phyloP scores from a whole-genome alignment of 2,113 vertebrate genomes.

The Girardinichthys multiradiatus region DNA sequence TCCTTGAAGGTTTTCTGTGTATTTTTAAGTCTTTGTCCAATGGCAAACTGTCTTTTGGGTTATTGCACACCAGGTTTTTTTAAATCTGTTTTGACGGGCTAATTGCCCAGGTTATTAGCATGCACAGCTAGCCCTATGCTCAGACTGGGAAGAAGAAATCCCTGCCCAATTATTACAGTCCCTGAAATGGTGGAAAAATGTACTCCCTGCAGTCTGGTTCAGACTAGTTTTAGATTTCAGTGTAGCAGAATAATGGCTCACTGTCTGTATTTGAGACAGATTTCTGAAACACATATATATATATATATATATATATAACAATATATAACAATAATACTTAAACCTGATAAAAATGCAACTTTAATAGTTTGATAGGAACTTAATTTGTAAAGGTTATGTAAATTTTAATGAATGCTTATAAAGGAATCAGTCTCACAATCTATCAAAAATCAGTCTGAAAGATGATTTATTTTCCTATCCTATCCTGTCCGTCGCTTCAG shows the following conservation, averaged over 20 bases:
- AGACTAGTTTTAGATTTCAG: constrained; percentile 46
- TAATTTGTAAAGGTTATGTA: too few species aligned
- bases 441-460: too few species aligned
- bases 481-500: too few species aligned
- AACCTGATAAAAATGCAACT: background rate
- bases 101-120: constrained; percentile 80
- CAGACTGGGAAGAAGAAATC: constrained; percentile 70
- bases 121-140: constrained; percentile 73
- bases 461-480: too few species aligned
- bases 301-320: background rate
- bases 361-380: background rate
- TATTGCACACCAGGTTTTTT: constrained; percentile 69
- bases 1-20: constrained; percentile 25
- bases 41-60: constrained; percentile 15
- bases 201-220: constrained; percentile 66
- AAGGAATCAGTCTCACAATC: too few species aligned
- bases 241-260: constrained; percentile 48
- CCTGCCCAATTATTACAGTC: constrained; percentile 80
- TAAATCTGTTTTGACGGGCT: constrained; percentile 70
- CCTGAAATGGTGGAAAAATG: constrained; percentile 48
- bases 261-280: constrained; percentile 34
- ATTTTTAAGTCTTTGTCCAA: constrained; percentile 24
- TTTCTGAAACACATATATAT: constrained; percentile 12
- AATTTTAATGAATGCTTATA: too few species aligned
- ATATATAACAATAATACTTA: background rate